These are phyloP conservation scores for Oncopodura yosiiana DNA, from an alignment of 1,140 invertebrate species.

Conservation along the genomic window DNA sequence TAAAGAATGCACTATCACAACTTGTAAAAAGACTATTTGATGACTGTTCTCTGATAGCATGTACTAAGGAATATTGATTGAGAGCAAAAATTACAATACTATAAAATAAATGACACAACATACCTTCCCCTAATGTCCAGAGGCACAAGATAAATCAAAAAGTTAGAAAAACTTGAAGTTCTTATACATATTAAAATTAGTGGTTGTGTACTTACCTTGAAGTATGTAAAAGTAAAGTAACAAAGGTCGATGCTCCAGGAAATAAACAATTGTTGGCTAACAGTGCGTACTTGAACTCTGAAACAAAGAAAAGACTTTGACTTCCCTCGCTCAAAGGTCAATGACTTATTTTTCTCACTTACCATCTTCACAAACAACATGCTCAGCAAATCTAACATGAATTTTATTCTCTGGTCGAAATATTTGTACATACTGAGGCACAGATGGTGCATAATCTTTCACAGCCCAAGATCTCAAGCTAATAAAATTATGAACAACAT, in stretches of 20 bases:
- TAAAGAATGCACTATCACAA: too few relatives aligned
- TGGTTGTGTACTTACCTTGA: slow-evolving; percentile 88
- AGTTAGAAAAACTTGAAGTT: not conserved
- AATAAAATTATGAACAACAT: too few relatives aligned
- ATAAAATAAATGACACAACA: too few relatives aligned
- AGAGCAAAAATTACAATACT: too few relatives aligned
- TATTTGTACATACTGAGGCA: slow-evolving; percentile 95
- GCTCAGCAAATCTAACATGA: slow-evolving; percentile 95
- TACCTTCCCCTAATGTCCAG: too few relatives aligned
- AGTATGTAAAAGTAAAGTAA: slow-evolving; percentile 88
- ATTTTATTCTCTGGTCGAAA: slow-evolving; percentile 96
- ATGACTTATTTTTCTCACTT: too few relatives aligned
- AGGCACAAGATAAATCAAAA: not conserved
- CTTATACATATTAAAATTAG: too few relatives aligned
- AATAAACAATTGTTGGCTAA: slow-evolving; percentile 96
- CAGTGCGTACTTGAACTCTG: slow-evolving; percentile 93
- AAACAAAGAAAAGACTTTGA: too few relatives aligned
- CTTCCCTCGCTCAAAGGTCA: too few relatives aligned
- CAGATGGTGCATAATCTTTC: slow-evolving; percentile 92
- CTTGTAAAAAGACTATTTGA: too few relatives aligned
- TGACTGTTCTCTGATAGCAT: too few relatives aligned
- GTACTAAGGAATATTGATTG: too few relatives aligned
- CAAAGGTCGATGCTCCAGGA: slow-evolving; percentile 89
- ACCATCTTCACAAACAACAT: slow-evolving; percentile 97
- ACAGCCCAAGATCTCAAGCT: slow-evolving; percentile 80